phyloP scores from a whole-genome alignment of 2,113 vertebrate genomes.

The Struthio camelus region DNA sequence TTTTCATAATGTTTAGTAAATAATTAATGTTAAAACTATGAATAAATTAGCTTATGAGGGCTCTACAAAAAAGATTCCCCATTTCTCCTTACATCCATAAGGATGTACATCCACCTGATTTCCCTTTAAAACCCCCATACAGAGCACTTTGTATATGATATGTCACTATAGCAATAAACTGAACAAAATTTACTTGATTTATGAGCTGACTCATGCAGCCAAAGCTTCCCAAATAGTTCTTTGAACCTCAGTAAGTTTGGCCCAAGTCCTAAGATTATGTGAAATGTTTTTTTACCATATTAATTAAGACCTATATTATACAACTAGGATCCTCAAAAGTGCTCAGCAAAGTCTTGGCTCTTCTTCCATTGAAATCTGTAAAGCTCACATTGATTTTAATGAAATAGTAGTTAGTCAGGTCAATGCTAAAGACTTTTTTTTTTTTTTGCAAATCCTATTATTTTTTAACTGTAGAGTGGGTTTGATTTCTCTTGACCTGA shows the following conservation, averaged over 20 bases:
- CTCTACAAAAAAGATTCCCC: background rate
- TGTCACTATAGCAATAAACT: background rate
- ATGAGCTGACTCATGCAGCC: background rate
- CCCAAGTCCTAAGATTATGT: background rate
- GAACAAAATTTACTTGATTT: background rate
- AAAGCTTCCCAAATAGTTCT: background rate
- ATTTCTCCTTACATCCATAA: background rate
- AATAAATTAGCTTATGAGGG: background rate
- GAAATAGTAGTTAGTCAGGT: background rate
- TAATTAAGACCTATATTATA: background rate
- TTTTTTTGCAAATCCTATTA: background rate
- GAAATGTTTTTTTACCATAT: background rate
- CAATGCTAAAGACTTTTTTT: background rate
- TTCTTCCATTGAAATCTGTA: background rate
- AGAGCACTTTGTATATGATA: background rate
- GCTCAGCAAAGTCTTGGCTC: background rate
- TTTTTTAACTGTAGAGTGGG: background rate
- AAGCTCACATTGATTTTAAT: background rate
- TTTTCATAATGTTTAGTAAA: background rate
- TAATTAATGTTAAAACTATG: background rate
- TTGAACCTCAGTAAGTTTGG: background rate
- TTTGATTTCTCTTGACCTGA: background rate
- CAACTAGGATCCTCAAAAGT: background rate
- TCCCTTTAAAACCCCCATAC: background rate
- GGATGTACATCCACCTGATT: no score